Conservation (phyloP, 2,888 invertebrate species). For the Perdita meconis region DNA sequence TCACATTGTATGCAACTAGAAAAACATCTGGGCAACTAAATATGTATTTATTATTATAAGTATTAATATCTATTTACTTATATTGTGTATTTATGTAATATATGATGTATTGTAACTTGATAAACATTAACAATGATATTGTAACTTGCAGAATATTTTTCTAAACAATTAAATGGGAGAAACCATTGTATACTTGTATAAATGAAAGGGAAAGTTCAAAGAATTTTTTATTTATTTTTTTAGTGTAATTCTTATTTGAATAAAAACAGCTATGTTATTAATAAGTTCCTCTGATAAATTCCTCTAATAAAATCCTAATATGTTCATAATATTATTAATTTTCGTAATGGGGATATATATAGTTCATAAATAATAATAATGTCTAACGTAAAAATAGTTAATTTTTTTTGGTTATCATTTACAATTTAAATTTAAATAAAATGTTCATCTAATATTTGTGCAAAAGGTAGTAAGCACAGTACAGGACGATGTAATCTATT, state of each 20-base stretch:
- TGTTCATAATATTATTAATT: no score
- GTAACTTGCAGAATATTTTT: slow-evolving; percentile 32
- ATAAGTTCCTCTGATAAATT: no score
- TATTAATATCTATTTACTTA: slow-evolving; percentile 24
- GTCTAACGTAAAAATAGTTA: not conserved
- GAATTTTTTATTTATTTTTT: slow-evolving; percentile 15
- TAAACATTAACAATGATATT: not conserved
- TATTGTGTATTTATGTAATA: slow-evolving; percentile 1
- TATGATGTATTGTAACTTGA: not conserved
- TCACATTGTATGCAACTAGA: slow-evolving; percentile 34
- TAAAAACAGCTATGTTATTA: not conserved
- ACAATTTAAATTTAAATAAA: slow-evolving; percentile 18
- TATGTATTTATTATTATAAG: slow-evolving; percentile 42
- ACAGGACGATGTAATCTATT: slow-evolving; percentile 25
- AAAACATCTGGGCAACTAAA: slow-evolving; percentile 1
- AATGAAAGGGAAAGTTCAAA: not conserved
- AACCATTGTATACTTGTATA: not conserved
- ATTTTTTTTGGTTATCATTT: not conserved
- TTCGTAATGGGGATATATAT: no score
- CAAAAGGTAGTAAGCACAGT: not conserved
- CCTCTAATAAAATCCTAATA: no score
- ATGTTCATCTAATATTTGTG: not conserved
- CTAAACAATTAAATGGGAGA: slow-evolving; percentile 7
- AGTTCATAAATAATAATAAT: no score
- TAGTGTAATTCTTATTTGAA: slow-evolving; percentile 1